These are phyloP conservation scores for Bostrychus sinensis DNA, from an alignment of 2,113 vertebrate species.

Conservation along the genomic window DNA sequence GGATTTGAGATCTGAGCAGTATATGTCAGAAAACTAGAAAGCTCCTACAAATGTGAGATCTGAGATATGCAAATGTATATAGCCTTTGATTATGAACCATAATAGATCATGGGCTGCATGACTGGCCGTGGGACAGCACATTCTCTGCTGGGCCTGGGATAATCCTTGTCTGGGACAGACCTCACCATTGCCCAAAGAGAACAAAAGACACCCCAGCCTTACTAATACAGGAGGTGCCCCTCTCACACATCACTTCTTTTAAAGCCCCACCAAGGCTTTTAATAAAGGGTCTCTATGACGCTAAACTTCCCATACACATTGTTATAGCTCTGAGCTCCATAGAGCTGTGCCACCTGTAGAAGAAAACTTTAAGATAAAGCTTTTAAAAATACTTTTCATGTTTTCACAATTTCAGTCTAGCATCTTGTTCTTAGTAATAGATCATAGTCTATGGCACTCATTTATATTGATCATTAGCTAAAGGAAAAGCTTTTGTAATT, in stretches of 20 bases:
- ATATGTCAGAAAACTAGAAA: constrained; percentile 16
- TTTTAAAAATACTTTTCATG: too few relatives aligned
- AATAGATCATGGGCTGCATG: constrained; percentile 58
- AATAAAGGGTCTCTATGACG: constrained; percentile 25
- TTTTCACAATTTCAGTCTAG: constrained; percentile 15
- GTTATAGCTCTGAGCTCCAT: constrained; percentile 1
- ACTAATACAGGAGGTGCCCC: constrained; percentile 57
- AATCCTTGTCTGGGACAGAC: constrained; percentile 64
- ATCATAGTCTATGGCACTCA: too few relatives aligned
- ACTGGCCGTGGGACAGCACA: constrained; percentile 36
- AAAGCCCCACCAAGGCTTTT: constrained; percentile 37
- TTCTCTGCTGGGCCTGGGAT: constrained; percentile 50
- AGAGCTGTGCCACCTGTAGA: constrained; percentile 39
- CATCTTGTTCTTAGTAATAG: too few relatives aligned
- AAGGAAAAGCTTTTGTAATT: too few relatives aligned
- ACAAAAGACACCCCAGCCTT: constrained; percentile 62
- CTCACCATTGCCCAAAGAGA: constrained; percentile 52
- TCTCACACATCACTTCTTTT: constrained; percentile 38
- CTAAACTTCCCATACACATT: constrained; percentile 22
- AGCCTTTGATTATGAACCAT: constrained; percentile 50
- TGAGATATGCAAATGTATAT: constrained; percentile 60
- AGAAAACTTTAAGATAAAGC: background rate
- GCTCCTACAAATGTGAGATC: constrained; percentile 30
- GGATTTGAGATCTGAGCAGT: constrained; percentile 32
- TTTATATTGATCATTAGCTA: too few relatives aligned